Conservation (phyloP, 2,113 vertebrate species). For the Tiliqua scincoides region DNA sequence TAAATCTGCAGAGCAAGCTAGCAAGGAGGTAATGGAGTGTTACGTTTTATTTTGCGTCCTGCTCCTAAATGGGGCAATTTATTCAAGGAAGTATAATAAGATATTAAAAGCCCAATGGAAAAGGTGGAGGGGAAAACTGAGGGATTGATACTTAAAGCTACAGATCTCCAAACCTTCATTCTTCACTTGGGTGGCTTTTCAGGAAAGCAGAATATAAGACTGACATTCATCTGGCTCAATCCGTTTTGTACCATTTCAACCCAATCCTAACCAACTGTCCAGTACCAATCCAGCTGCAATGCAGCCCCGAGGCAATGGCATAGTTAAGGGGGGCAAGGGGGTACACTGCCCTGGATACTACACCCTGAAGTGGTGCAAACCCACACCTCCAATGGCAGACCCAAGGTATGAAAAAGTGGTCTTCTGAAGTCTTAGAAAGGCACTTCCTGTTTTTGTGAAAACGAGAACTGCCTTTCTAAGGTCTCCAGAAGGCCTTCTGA, state of each 20-base stretch:
- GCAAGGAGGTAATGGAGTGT: conserved; percentile 49
- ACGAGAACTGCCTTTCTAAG: too few relatives aligned
- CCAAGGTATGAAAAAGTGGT: too few relatives aligned
- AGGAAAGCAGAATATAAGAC: not conserved
- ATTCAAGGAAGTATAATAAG: conserved; percentile 47
- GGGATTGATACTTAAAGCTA: conserved; percentile 29
- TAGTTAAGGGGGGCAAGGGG: too few relatives aligned
- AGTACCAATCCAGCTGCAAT: too few relatives aligned
- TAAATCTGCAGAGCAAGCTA: conserved; percentile 54
- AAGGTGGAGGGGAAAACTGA: conserved; percentile 8
- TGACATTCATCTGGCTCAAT: not conserved
- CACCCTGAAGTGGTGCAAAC: too few relatives aligned
- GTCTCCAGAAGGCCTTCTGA: too few relatives aligned
- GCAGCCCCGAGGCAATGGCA: too few relatives aligned
- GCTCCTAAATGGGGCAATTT: conserved; percentile 51
- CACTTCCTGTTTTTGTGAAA: too few relatives aligned
- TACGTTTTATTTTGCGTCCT: conserved; percentile 52
- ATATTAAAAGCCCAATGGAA: conserved; percentile 45
- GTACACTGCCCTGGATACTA: too few relatives aligned
- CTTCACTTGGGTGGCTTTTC: not conserved
- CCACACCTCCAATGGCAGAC: too few relatives aligned
- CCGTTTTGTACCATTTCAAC: not conserved
- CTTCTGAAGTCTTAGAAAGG: too few relatives aligned
- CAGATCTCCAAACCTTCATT: not conserved
- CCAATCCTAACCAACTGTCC: too few relatives aligned